These are phyloP conservation scores for Amphiprion percula DNA, from an alignment of 2,113 vertebrate species.

Conservation along the genomic window DNA sequence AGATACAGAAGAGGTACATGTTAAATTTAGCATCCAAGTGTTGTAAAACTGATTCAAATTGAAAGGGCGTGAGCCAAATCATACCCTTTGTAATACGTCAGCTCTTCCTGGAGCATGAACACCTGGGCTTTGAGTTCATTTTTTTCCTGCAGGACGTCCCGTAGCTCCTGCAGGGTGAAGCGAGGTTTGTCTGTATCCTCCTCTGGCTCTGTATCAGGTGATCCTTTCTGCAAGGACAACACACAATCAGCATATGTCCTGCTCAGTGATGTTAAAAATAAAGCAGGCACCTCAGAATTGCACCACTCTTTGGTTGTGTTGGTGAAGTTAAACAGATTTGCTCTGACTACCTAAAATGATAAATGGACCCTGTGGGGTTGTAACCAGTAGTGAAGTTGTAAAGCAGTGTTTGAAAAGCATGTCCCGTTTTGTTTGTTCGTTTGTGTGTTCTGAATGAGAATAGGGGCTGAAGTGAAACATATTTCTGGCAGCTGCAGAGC, in stretches of 20 bases:
- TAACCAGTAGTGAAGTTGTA: no score
- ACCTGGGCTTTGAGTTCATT: constrained; percentile 95
- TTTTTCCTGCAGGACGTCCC: constrained; percentile 93
- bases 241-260: constrained; percentile 26
- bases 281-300: neutral
- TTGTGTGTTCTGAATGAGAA: no score
- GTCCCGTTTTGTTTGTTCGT: no score
- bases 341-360: no score
- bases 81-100: constrained; percentile 93
- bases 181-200: constrained; percentile 86
- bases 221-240: constrained; percentile 75
- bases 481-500: no score
- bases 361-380: no score
- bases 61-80: neutral
- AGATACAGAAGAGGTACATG: constrained; percentile 28
- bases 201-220: constrained; percentile 77
- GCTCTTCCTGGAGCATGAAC: constrained; percentile 93
- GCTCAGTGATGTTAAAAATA: neutral
- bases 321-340: neutral
- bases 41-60: neutral
- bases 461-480: no score
- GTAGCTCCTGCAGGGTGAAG: constrained; percentile 94
- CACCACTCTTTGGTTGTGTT: neutral
- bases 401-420: no score
- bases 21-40: neutral